Evolutionary conservation across 2,113 vertebrate species (phyloP).

Genomic region (Xyrauchen texanus): DNA sequence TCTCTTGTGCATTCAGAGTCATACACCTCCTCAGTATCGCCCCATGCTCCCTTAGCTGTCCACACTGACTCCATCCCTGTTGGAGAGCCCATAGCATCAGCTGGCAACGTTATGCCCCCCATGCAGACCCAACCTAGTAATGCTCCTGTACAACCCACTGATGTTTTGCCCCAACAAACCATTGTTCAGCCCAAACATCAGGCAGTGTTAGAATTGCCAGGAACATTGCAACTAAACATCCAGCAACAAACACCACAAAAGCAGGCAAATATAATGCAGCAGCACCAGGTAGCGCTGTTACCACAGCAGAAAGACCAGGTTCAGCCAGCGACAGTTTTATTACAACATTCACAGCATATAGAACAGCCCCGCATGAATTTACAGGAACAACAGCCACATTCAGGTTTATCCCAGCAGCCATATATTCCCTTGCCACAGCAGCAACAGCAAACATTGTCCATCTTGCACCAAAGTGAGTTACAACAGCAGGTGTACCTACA

Average conservation of each 20-base stretch:
- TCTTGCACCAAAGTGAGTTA: constrained; percentile 34
- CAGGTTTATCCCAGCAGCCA: constrained; percentile 64
- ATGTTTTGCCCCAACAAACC: constrained; percentile 68
- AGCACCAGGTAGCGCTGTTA: constrained; percentile 64
- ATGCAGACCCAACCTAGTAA: constrained; percentile 69
- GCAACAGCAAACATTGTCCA: constrained; percentile 55
- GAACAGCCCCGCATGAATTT: constrained; percentile 64
- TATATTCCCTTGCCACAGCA: constrained; percentile 56
- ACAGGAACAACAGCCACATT: constrained; percentile 60
- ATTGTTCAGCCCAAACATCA: constrained; percentile 69
- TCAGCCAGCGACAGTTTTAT: constrained; percentile 58
- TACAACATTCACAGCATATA: constrained; percentile 47
- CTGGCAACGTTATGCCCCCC: constrained; percentile 61
- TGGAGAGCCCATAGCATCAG: constrained; percentile 66
- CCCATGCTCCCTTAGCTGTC: constrained; percentile 68
- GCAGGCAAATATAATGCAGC: constrained; percentile 48
- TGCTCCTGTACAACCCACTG: constrained; percentile 62
- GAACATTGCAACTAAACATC: constrained; percentile 63
- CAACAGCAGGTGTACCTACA: constrained; percentile 48
- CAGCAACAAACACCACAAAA: constrained; percentile 57
- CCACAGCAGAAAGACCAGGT: constrained; percentile 58
- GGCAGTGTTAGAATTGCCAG: constrained; percentile 66
- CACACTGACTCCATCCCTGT: constrained; percentile 58
- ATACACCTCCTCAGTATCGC: constrained; percentile 67
- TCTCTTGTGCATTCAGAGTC: constrained; percentile 67